These are phyloP conservation scores for Poecilia latipinna DNA, from an alignment of 2,113 vertebrate species.

Conservation along the genomic window DNA sequence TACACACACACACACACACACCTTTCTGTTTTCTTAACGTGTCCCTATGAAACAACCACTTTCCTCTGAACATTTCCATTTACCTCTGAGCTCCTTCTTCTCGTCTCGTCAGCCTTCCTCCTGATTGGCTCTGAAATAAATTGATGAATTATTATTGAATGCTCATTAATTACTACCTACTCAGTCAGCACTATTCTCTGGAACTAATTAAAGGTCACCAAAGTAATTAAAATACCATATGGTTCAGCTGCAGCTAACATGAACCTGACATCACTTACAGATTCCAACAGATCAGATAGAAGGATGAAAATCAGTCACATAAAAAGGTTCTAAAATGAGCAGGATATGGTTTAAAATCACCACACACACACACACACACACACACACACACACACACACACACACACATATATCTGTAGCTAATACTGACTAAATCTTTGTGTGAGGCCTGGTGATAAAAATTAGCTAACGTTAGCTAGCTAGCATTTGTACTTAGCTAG, in stretches of 20 bases:
- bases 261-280: background rate
- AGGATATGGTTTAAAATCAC: background rate
- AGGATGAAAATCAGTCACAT: background rate
- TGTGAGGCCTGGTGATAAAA: no score
- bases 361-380: no score
- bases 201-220: conserved; percentile 2
- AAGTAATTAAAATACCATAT: conserved; percentile 2
- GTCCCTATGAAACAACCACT: conserved; percentile 56
- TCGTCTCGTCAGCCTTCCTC: background rate
- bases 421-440: no score
- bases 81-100: conserved; percentile 9
- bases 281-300: background rate
- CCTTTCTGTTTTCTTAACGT: conserved; percentile 49
- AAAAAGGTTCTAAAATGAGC: background rate
- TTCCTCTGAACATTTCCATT: conserved; percentile 59
- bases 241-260: conserved; percentile 3
- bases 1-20: conserved; percentile 31
- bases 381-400: no score
- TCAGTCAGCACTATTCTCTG: background rate
- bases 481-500: no score
- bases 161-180: conserved; percentile 9
- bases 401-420: no score
- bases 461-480: no score
- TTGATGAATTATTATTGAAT: background rate
- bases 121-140: conserved; percentile 19